Evolutionary conservation across 2,888 invertebrate genomes (phyloP), one percentile per base, ranked within the genome.

Genomic region (Rhopalosiphum nymphaeae): DNA sequence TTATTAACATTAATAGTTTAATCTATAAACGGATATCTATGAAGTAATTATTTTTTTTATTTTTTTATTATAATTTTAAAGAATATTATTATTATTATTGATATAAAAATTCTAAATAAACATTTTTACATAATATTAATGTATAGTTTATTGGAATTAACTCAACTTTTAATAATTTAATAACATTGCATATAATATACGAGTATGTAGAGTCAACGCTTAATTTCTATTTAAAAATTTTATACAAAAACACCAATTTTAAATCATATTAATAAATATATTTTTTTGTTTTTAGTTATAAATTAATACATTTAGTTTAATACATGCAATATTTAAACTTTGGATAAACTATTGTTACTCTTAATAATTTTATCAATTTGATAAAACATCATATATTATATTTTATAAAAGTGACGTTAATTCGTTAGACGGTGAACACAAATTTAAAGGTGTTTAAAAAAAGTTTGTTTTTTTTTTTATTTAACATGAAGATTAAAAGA

Each of bases 401-500:
- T 85, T 3, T 44, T n/a, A 13, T 10, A 89, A 89, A 89, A n/a
- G 53, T 85, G 89, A 84, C 46, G 57, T 21, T 86, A 57, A 44
- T 44, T 56, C 36, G 42, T 44, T n/a, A 25, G 91, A 56, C n/a
- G n/a, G 42, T 42, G 85, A 44, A 85, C 56, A 57, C 85, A 85
- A 85, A 91, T 85, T 4, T 21, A 57, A 85, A 91, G 57, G 86
- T 85, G 91, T 84, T 49, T 85, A 84, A 53, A 91, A 78, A 91
- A 91, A 5, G 78, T 91, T 91, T 56, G 16, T 53, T 53, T 57
- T 56, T 29, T 53, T 56, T 57, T 61, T 46, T 90, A n/a, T 91
- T 42, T 53, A 91, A 36, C 44, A 36, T 57, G 57, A 86, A 91
- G 44, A 91, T 91, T 91, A 91, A 86, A 84, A 91, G 86, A 61